Conservation (phyloP, 2,113 vertebrate species). For the Cebus imitator region DNA sequence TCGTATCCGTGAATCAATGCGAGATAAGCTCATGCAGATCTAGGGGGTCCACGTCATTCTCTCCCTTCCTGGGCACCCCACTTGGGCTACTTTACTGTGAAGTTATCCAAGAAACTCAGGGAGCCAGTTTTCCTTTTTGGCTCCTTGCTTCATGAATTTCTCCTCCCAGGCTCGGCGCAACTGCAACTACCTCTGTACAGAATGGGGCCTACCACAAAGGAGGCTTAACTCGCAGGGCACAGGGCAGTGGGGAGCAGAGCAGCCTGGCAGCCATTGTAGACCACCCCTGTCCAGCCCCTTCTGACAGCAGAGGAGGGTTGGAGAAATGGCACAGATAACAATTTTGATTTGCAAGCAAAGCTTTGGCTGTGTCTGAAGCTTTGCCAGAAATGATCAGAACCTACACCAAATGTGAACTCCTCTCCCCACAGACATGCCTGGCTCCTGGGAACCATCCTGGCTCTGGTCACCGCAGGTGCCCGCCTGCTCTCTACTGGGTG, state of each 20-base stretch:
- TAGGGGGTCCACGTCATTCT: rapidly evolving
- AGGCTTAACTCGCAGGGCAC: not conserved
- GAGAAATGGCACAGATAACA: not conserved
- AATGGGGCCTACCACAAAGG: not conserved
- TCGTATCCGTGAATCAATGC: not conserved
- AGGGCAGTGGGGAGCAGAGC: too few species aligned
- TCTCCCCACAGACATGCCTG: not conserved
- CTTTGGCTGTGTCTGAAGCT: not conserved
- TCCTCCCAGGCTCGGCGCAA: not conserved
- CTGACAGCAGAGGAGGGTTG: not conserved
- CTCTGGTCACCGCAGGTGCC: not conserved
- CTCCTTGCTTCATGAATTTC: not conserved
- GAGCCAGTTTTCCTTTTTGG: not conserved
- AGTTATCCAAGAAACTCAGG: not conserved
- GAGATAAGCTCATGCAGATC: not conserved
- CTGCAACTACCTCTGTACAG: not conserved
- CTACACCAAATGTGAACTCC: not conserved
- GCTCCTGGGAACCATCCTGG: not conserved
- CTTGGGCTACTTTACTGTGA: not conserved
- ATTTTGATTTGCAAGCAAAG: not conserved
- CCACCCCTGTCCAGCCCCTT: not conserved
- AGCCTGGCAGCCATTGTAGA: not conserved
- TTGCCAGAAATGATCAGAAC: not conserved
- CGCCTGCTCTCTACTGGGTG: not conserved
- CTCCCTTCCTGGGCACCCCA: too few species aligned